Evolutionary conservation across 2,113 vertebrate genomes (phyloP).

Genomic region (Bubo scandiacus): DNA sequence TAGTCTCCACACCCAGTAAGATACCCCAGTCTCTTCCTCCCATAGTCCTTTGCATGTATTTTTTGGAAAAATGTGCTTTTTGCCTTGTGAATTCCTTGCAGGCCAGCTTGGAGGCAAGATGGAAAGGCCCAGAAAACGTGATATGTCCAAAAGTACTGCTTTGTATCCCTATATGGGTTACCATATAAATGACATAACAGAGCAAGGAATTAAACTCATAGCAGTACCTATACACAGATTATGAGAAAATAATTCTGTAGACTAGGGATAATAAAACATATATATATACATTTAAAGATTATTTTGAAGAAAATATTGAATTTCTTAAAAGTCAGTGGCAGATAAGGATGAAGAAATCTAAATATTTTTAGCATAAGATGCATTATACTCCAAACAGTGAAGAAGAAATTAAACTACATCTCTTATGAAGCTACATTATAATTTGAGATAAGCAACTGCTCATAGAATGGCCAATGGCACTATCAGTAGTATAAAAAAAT

Average conservation of each 20-base stretch:
- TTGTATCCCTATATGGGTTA: background rate
- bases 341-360: background rate
- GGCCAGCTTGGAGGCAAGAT: background rate
- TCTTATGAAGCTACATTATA: constrained; percentile 26
- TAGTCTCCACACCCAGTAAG: background rate
- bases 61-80: background rate
- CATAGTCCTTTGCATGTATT: background rate
- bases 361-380: background rate
- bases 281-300: background rate
- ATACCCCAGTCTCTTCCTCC: background rate
- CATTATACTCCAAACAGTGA: background rate
- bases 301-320: background rate
- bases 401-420: constrained; percentile 35
- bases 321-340: background rate
- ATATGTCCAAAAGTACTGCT: background rate
- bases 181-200: background rate
- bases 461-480: background rate
- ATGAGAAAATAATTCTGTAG: background rate
- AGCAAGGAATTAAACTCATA: background rate
- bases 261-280: background rate
- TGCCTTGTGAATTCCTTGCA: background rate
- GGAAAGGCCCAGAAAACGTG: background rate
- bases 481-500: constrained; percentile 34
- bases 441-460: constrained; percentile 18
- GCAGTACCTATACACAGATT: background rate